A percentile compares a stretch with the other conserved stretches of the same genome.
Evolutionary conservation across 2,888 invertebrate genomes (phyloP).

Genomic region (Pomacea canaliculata): DNA sequence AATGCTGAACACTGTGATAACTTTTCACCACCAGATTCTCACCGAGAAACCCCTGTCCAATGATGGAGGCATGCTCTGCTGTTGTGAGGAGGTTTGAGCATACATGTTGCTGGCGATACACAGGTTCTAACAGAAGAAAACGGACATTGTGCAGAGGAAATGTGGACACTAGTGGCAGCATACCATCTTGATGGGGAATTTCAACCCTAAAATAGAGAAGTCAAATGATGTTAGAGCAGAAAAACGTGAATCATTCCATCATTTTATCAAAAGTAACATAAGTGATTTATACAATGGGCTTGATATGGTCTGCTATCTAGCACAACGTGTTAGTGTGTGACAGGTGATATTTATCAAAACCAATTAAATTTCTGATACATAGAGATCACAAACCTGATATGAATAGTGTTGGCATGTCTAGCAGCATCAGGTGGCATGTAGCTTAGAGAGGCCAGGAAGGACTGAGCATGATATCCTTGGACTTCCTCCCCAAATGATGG

Average conservation of each 20-base stretch:
- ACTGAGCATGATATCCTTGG: conserved; percentile 63
- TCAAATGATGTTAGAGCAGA: background rate
- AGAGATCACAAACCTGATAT: conserved; percentile 61
- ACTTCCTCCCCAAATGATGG: conserved; percentile 47
- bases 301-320: no score
- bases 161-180: conserved; percentile 71
- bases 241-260: background rate
- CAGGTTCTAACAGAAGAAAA: conserved; percentile 67
- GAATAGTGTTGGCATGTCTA: conserved; percentile 67
- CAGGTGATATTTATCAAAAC: no score
- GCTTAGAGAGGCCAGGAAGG: conserved; percentile 67
- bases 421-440: conserved; percentile 62
- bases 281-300: no score
- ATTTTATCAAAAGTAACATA: background rate
- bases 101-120: conserved; percentile 68
- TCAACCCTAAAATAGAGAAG: conserved; percentile 10
- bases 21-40: conserved; percentile 1
- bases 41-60: conserved; percentile 46
- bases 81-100: conserved; percentile 69
- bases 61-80: conserved; percentile 42
- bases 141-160: conserved; percentile 68
- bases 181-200: conserved; percentile 65
- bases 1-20: no score
- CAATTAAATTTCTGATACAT: no score
- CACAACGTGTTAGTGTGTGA: no score